Evolutionary conservation across 1,140 invertebrate genomes (phyloP).

Genomic region (Phymorhynchus buccinoides): DNA sequence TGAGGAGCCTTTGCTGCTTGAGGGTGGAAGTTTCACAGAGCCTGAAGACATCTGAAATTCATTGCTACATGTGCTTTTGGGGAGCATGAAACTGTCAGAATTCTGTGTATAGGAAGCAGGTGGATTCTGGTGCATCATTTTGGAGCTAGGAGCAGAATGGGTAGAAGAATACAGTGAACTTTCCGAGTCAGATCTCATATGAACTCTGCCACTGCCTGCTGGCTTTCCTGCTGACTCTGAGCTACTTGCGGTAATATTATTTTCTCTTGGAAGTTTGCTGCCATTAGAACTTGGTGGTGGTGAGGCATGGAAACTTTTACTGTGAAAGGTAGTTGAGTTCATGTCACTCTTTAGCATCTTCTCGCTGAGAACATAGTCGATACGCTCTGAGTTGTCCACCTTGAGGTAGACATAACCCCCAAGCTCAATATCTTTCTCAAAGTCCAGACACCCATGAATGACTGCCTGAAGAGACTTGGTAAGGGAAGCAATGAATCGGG

Average conservation of each 20-base stretch:
- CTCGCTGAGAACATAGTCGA: slow-evolving; percentile 49
- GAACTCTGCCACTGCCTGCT: background rate
- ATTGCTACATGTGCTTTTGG: background rate
- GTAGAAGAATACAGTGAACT: background rate
- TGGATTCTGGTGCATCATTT: background rate
- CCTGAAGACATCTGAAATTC: background rate
- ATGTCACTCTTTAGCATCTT: slow-evolving; percentile 44
- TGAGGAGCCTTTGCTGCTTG: background rate
- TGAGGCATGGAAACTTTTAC: slow-evolving; percentile 46
- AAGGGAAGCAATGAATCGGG: slow-evolving; percentile 43
- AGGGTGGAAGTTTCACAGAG: background rate
- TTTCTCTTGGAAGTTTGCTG: slow-evolving; percentile 2
- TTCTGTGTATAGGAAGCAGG: background rate
- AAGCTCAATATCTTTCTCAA: slow-evolving; percentile 45
- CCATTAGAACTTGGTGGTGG: background rate
- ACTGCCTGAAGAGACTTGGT: slow-evolving; percentile 46
- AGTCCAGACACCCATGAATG: slow-evolving; percentile 47
- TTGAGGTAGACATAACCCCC: slow-evolving; percentile 43
- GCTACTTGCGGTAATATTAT: slow-evolving; percentile 3
- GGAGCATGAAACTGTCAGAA: background rate
- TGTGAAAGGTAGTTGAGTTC: slow-evolving; percentile 47
- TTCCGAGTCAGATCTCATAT: background rate
- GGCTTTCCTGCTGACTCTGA: background rate
- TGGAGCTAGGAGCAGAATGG: background rate
- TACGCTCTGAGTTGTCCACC: slow-evolving; percentile 39